These are phyloP conservation scores for Pogona vitticeps DNA, from an alignment of 2,113 vertebrate species.

Conservation along the genomic window DNA sequence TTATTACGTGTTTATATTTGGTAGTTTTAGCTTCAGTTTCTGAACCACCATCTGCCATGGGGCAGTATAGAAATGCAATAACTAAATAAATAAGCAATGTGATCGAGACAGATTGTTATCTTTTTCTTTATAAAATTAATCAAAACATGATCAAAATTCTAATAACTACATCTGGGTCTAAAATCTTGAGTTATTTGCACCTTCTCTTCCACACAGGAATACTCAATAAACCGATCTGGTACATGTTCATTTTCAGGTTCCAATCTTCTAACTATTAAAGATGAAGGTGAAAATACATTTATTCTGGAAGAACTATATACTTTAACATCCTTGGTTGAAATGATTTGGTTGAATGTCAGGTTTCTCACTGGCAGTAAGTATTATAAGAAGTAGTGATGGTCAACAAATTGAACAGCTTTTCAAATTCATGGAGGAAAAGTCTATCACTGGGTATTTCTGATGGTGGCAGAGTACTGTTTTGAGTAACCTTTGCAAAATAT, in stretches of 20 bases:
- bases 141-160: not conserved
- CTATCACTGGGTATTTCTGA: not conserved
- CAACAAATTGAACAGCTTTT: not conserved
- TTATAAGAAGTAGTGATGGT: not conserved
- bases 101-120: not conserved
- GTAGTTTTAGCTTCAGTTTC: not conserved
- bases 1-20: not conserved
- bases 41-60: not conserved
- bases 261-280: constrained; percentile 85
- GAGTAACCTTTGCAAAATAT: not conserved
- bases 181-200: not conserved
- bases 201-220: not conserved
- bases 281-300: constrained; percentile 87
- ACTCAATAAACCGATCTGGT: constrained; percentile 10
- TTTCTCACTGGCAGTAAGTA: constrained; percentile 84
- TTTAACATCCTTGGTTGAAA: constrained; percentile 78
- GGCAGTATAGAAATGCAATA: not conserved
- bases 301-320: constrained; percentile 83
- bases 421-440: not conserved
- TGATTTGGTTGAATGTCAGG: constrained; percentile 87
- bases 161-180: not conserved
- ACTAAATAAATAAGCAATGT: not conserved
- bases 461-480: not conserved
- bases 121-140: not conserved
- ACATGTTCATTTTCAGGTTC: constrained; percentile 74